Percentiles rank a stretch among this genome's conserved stretches.
Conservation (phyloP, 2,113 vertebrate genomes). For the Coreoperca whiteheadi region DNA sequence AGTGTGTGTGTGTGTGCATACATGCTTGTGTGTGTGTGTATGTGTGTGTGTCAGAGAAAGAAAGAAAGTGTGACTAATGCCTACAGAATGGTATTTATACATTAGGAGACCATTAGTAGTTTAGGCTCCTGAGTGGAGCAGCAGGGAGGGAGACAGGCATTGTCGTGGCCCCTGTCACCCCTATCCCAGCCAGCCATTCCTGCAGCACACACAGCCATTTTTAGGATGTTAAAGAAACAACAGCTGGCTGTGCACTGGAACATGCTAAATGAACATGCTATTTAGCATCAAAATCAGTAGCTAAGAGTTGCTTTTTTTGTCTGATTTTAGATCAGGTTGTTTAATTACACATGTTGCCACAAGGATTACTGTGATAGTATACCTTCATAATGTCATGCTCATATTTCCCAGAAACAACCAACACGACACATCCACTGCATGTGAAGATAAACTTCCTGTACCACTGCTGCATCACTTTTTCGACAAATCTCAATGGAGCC, state of each 20-base stretch:
- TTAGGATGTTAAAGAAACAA: constrained; percentile 68
- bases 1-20: constrained; percentile 49
- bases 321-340: neutral
- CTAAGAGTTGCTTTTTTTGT: neutral
- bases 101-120: constrained; percentile 83
- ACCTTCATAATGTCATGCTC: neutral
- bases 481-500: too few species aligned
- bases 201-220: constrained; percentile 53
- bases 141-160: constrained; percentile 82
- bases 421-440: neutral
- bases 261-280: constrained; percentile 19
- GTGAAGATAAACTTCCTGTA: neutral
- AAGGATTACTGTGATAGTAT: neutral
- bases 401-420: neutral
- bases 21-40: constrained; percentile 18
- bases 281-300: constrained; percentile 21
- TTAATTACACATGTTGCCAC: neutral
- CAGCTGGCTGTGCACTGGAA: constrained; percentile 54
- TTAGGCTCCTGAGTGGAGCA: constrained; percentile 81
- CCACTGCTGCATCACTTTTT: neutral
- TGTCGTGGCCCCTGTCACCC: constrained; percentile 70
- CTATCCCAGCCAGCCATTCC: constrained; percentile 65
- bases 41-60: constrained; percentile 53
- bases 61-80: constrained; percentile 83
- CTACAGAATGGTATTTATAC: constrained; percentile 81